Percentiles rank a stretch among this genome's conserved stretches.
Evolutionary conservation across 2,888 invertebrate genomes (phyloP).

Genomic region (Hololepta plana): DNA sequence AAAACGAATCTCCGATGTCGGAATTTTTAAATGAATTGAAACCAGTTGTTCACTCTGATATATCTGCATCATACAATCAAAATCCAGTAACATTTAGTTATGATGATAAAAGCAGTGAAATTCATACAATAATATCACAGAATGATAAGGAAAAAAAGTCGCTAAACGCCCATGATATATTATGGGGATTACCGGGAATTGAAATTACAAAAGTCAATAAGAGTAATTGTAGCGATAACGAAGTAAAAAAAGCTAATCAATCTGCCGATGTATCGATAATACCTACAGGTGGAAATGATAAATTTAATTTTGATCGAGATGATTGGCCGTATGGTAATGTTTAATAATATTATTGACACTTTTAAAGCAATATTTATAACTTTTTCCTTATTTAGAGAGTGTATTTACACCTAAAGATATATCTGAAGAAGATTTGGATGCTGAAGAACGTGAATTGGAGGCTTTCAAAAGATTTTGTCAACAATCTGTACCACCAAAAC

Average conservation of each 20-base stretch:
- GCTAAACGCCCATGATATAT: slow-evolving; percentile 24
- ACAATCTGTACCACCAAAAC: slow-evolving; percentile 60
- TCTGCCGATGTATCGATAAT: slow-evolving; percentile 27
- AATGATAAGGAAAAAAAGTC: too few species aligned
- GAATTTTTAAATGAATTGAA: slow-evolving; percentile 17
- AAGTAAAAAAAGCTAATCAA: slow-evolving; percentile 18
- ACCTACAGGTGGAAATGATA: slow-evolving; percentile 19
- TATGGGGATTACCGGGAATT: slow-evolving; percentile 26
- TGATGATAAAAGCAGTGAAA: too few species aligned
- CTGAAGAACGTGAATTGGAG: slow-evolving; percentile 65
- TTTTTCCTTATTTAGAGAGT: slow-evolving; percentile 29
- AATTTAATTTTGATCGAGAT: slow-evolving; percentile 20
- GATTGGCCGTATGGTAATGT: slow-evolving; percentile 25
- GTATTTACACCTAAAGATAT: slow-evolving; percentile 71
- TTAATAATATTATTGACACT: not conserved
- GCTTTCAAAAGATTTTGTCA: slow-evolving; percentile 76
- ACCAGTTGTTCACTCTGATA: slow-evolving; percentile 17
- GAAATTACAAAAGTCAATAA: slow-evolving; percentile 27
- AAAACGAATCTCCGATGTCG: slow-evolving; percentile 14
- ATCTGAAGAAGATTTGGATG: slow-evolving; percentile 61
- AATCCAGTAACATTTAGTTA: too few species aligned
- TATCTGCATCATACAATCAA: too few species aligned
- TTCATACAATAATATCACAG: too few species aligned
- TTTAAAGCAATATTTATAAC: slow-evolving; percentile 3
- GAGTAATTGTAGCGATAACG: slow-evolving; percentile 14